These are phyloP conservation scores for Drosophila kanapiae DNA, from an alignment of 1,140 invertebrate species.

Conservation along the genomic window DNA sequence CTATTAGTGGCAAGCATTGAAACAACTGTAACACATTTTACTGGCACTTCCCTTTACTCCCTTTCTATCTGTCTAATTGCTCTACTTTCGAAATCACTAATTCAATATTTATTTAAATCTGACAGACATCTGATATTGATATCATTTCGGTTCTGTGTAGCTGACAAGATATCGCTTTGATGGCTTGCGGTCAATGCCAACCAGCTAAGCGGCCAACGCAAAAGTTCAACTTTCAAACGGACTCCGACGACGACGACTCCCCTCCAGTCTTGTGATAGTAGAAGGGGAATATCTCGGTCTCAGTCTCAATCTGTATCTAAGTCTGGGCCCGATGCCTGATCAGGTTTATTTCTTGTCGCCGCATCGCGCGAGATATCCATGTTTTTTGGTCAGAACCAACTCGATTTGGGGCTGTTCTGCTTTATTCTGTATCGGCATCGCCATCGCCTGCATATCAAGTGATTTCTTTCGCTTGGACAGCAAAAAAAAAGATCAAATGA, in stretches of 20 bases:
- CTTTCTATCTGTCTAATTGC: not conserved
- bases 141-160: not conserved
- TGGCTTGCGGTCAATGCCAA: conserved; percentile 82
- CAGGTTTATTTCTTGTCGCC: conserved; percentile 40
- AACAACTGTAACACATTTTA: no score
- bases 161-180: conserved; percentile 41
- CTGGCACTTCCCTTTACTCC: no score
- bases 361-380: conserved; percentile 1
- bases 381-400: conserved; percentile 12
- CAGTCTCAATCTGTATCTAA: conserved; percentile 11
- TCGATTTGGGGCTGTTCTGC: conserved; percentile 31
- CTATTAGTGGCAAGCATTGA: no score
- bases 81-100: not conserved
- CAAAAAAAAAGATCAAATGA: conserved; percentile 5
- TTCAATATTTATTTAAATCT: not conserved
- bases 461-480: conserved; percentile 27
- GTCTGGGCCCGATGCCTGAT: conserved; percentile 5
- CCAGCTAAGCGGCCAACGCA: conserved; percentile 34
- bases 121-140: not conserved
- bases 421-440: conserved; percentile 23
- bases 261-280: not conserved
- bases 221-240: conserved; percentile 48
- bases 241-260: conserved; percentile 1
- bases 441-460: conserved; percentile 59
- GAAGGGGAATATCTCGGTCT: not conserved